These are phyloP conservation scores for Nemapogon koenigi DNA, from an alignment of 2,888 invertebrate species.

Conservation along the genomic window DNA sequence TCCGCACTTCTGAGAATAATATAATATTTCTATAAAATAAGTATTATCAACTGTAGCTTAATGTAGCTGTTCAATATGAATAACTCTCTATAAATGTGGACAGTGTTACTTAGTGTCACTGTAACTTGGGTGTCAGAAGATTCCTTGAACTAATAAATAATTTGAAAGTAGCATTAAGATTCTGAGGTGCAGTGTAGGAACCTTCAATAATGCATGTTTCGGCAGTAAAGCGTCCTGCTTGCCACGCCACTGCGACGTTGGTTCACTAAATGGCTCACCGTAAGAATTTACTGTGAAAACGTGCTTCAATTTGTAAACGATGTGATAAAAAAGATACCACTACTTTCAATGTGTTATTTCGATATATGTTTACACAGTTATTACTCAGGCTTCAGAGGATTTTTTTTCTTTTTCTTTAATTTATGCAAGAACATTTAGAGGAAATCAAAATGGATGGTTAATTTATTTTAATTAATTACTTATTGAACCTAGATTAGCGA, in stretches of 20 bases:
- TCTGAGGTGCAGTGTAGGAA: neutral
- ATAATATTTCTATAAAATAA: no score
- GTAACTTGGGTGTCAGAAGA: no score
- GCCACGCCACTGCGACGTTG: slow-evolving; percentile 27
- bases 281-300: slow-evolving; percentile 45
- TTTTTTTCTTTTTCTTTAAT: no score
- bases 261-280: slow-evolving; percentile 49
- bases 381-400: no score
- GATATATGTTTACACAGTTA: no score
- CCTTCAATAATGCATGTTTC: slow-evolving; percentile 45
- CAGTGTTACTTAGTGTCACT: no score
- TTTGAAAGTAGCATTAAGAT: slow-evolving; percentile 17
- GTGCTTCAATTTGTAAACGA: slow-evolving; percentile 46
- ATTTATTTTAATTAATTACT: neutral
- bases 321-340: slow-evolving; percentile 43
- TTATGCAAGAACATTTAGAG: neutral
- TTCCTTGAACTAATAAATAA: slow-evolving; percentile 30
- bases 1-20: no score
- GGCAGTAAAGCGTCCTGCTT: slow-evolving; percentile 36
- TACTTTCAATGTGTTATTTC: slow-evolving; percentile 25
- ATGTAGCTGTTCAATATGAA: no score
- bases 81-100: no score
- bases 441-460: neutral
- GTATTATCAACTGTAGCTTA: no score
- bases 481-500: no score